Evolutionary conservation across 2,888 invertebrate genomes (phyloP), one percentile per base, ranked within the genome.

Genomic region (Leucania comma): DNA sequence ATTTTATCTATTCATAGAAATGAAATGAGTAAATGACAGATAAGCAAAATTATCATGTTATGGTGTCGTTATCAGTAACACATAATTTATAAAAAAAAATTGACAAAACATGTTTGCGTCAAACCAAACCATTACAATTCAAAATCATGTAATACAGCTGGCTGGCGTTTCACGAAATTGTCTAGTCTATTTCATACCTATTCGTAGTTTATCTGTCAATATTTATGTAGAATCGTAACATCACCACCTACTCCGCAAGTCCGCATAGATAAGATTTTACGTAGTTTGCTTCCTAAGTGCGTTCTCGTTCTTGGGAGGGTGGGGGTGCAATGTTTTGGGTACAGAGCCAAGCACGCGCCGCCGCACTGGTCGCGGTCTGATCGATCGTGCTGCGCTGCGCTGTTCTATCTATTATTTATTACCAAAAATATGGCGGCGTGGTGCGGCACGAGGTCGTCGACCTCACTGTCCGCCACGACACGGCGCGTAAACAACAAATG

Each of bases 371-470:
- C 90, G 85, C 88, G 87, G 87, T 84, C 83, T 80, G 89, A 94
- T 94, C 94, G 94, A 94, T 94, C 93, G 91, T 88, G 88, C 87
- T 91, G 91, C 91, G 91, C 91, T 92, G 93, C 92, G 93, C 91
- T 91, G 90, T 90, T 92, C 91, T 93, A 93, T 93, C 91, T 93
- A 93, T 94, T 94, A 94, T 94, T 95, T 95, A 94, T 93, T 94
- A 93, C 93, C 94, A 90, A 94, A 93, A 94, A 94, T 94, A 94
- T 93, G 92, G 92, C 93, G 92, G 93, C 93, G 90, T 94, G 94
- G 91, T 92, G 92, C 91, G 92, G 89, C 90, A 88, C 84, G 90
- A 88, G 94, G 93, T 94, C 93, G 89, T 84, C 89, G 92, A 93
- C 92, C 93, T 84, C 88, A 83, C 78, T 79, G 85, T 74, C 86